These are phyloP conservation scores for Pseudorhombus dupliciocellatus DNA, from an alignment of 2,113 vertebrate species.

Conservation along the genomic window DNA sequence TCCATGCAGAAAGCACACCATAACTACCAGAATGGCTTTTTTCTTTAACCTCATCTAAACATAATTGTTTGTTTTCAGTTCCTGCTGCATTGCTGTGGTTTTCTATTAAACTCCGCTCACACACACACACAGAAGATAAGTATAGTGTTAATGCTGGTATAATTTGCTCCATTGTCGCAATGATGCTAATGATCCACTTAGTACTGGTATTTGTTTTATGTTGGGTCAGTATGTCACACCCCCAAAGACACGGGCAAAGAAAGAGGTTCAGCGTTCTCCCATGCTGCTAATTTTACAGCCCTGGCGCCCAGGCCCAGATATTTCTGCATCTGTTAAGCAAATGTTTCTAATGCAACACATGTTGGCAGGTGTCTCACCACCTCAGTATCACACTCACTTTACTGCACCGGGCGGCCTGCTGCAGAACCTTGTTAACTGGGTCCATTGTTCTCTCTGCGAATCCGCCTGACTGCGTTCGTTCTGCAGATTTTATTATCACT, in stretches of 20 bases:
- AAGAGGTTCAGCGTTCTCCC: conserved; percentile 3
- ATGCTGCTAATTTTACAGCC: conserved; percentile 42
- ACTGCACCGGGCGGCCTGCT: background rate
- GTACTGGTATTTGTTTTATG: conserved; percentile 41
- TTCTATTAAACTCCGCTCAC: conserved; percentile 1
- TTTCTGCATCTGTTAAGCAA: conserved; percentile 52
- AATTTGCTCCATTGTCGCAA: conserved; percentile 3
- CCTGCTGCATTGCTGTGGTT: background rate
- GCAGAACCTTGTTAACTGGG: conserved; percentile 1
- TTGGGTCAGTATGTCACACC: conserved; percentile 1
- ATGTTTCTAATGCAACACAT: conserved; percentile 34
- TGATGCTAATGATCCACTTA: conserved; percentile 36
- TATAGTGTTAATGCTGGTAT: conserved; percentile 13
- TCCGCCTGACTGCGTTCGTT: conserved; percentile 32
- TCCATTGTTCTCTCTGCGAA: conserved; percentile 16
- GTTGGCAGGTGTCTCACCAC: conserved; percentile 25
- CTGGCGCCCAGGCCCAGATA: conserved; percentile 1
- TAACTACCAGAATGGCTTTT: background rate
- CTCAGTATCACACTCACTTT: conserved; percentile 10
- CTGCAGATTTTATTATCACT: conserved; percentile 10
- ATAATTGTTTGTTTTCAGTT: background rate
- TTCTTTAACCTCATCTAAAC: background rate
- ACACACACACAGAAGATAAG: background rate
- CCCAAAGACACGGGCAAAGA: background rate
- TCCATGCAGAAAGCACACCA: background rate